phyloP scores from a whole-genome alignment of 2,797 vertebrate genomes.

The Enteromius radiatus region DNA sequence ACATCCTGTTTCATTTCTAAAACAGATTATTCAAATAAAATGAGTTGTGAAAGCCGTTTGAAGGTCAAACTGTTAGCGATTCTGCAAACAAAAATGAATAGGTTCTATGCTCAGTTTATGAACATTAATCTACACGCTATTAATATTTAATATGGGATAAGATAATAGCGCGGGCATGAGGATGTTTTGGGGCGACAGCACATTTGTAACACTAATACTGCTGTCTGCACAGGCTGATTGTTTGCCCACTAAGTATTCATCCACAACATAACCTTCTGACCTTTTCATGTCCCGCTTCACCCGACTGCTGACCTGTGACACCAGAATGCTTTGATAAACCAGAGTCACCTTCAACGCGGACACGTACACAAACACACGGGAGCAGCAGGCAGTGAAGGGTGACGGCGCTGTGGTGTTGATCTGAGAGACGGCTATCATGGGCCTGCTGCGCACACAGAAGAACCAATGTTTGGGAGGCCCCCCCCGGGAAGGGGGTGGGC shows the following conservation, averaged over 20 bases:
- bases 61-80: not conserved
- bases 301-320: slow-evolving; percentile 49
- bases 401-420: slow-evolving; percentile 66
- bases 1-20: not conserved
- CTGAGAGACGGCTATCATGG: slow-evolving; percentile 51
- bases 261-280: slow-evolving; percentile 38
- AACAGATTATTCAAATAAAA: not conserved
- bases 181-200: slow-evolving; percentile 6
- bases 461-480: slow-evolving; percentile 44
- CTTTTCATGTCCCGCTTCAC: slow-evolving; percentile 35
- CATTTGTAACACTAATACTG: slow-evolving; percentile 25
- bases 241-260: slow-evolving; percentile 19
- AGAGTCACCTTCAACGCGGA: slow-evolving; percentile 36
- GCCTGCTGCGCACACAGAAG: slow-evolving; percentile 57
- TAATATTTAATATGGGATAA: not conserved
- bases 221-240: slow-evolving; percentile 14
- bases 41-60: not conserved
- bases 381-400: slow-evolving; percentile 62
- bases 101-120: not conserved
- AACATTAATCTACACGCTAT: not conserved
- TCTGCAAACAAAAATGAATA: not conserved
- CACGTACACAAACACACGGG: slow-evolving; percentile 30
- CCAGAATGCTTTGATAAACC: slow-evolving; percentile 43
- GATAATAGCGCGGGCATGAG: not conserved
- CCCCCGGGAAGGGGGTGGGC: slow-evolving; percentile 46